Evolutionary conservation across 2,888 invertebrate genomes (phyloP), one percentile per base, ranked within the genome.

Genomic region (Ennomos fuscantarius): DNA sequence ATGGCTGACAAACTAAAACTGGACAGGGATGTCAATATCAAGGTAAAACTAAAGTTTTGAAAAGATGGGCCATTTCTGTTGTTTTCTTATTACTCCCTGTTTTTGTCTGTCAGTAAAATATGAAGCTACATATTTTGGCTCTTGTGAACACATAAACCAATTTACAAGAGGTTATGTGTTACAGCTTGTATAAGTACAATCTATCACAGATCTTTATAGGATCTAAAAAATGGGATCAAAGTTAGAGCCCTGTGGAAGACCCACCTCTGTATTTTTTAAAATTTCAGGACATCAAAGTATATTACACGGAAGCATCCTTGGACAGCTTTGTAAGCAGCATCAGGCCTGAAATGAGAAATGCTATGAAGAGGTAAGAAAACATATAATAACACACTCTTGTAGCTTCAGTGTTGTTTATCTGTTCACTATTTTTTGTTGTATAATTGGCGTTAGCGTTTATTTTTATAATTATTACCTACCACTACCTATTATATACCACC

Each of bases 291-390:
- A 78, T 99, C 34, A 95, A 91, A 41, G 85, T 89, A 66, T 97
- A 94, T 81, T 98, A 96, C 81, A 94, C 97, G 82, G 94, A 95
- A 61, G 93, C 94, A 46, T 95, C 95, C 10, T 94, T 95, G 10
- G 97, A 97, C 81, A 85, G 94, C 0, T 85, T 94, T 58, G 93
- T 96, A 9, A 97, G 96, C 81, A 93, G 94, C 8, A 92, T 98
- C 0, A 94, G 94, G 60, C 79, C 89, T 0, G 96, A 97, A 64
- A 92, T 97, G 70, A 94, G 93, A 73, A 82, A 89, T 8, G 92
- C 94, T 0, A 94, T 97, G 88, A 85, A 84, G 52, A 94, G 93
- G 91, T 93, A 74, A 73, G 43, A 9, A n/a, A 6, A 15, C 40
- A 9, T 6, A n/a, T n/a, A n/a, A n/a, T n/a, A n/a, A n/a, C n/a